A percentile compares a stretch with the other conserved stretches of the same genome.
phyloP scores from a whole-genome alignment of 2,888 invertebrate species.

The Oithona nana region DNA sequence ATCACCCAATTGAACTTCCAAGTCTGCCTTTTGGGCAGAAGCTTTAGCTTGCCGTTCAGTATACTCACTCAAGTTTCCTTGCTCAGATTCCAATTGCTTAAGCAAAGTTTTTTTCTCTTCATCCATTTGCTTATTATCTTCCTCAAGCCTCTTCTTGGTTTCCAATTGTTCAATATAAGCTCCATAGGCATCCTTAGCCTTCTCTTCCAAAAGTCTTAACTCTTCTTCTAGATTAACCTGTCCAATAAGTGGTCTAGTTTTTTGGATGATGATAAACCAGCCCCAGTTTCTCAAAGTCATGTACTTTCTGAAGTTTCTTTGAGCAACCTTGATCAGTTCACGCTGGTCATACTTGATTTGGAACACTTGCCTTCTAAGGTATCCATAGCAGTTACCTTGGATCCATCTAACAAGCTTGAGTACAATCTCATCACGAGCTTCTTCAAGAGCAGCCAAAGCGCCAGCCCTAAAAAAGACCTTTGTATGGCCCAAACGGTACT shows the following conservation, averaged over 20 bases:
- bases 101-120: slow-evolving; percentile 9
- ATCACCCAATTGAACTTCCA: slow-evolving; percentile 81
- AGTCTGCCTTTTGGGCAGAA: slow-evolving; percentile 63
- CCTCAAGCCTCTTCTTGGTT: slow-evolving; percentile 76
- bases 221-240: slow-evolving; percentile 97
- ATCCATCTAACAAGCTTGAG: slow-evolving; percentile 93
- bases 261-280: slow-evolving; percentile 99
- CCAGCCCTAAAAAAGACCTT: slow-evolving; percentile 98
- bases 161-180: slow-evolving; percentile 86
- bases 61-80: slow-evolving; percentile 13
- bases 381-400: slow-evolving; percentile 80
- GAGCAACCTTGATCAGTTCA: slow-evolving; percentile 87
- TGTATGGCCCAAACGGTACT: slow-evolving; percentile 82
- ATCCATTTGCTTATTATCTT: slow-evolving; percentile 49
- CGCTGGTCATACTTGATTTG: slow-evolving; percentile 38
- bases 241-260: slow-evolving; percentile 97
- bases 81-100: slow-evolving; percentile 7
- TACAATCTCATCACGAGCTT: slow-evolving; percentile 96
- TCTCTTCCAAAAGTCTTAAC: slow-evolving; percentile 56
- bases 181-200: slow-evolving; percentile 81
- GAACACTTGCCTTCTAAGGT: slow-evolving; percentile 19
- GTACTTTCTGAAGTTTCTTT: slow-evolving; percentile 98
- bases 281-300: slow-evolving; percentile 96
- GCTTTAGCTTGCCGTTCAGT: slow-evolving; percentile 14
- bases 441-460: slow-evolving; percentile 99